Evolutionary conservation across 2,797 vertebrate genomes (phyloP), one percentile per base, ranked within the genome.

Genomic region (Margarornis squamiger): DNA sequence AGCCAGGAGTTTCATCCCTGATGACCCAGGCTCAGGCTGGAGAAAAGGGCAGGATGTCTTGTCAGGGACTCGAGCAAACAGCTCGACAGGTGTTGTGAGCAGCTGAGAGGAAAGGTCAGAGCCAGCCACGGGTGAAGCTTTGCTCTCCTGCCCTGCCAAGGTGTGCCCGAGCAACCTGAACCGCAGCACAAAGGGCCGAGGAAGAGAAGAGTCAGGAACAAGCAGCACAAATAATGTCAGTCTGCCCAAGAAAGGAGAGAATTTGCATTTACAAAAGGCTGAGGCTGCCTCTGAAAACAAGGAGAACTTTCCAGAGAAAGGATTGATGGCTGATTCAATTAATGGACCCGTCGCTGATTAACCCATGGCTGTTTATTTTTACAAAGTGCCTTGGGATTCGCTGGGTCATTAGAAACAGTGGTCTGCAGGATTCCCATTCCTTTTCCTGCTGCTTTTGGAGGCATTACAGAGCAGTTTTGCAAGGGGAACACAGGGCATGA

Each of bases 1-100:
- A 87, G 71, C 8, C 48, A 80, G 71, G 59, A 92, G 52, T 45
- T 66, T 51, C 88, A 70, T 79, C 90, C 86, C 83, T 23, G 36
- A 51, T 93, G 95, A 34, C 90, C 87, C 85, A 32, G 7, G 41
- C 71, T 67, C 67, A 80, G 79, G 10, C 51, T 61, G 91, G 46
- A 68, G 92, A 7, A 92, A 94, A 93, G 93, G 91, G 73, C 87
- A 74, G 43, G 61, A 55, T 3, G 58, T 15, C 79, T 73, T 77
- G 66, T 67, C 93, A 92, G 90, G 45, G 68, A 41, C 75, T 68
- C 36, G 57, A 88, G 41, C 81, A 80, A 88, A 72, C 11, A 88
- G 46, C 89, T 92, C 2, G 1, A 49, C 63, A 96, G 90, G 90
- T 93, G 77, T 48, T 76, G 80, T 41, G 59, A 92, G 79, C 89